These are phyloP conservation scores for Poecilia velifera DNA, from an alignment of 2,797 vertebrate species.

Conservation along the genomic window DNA sequence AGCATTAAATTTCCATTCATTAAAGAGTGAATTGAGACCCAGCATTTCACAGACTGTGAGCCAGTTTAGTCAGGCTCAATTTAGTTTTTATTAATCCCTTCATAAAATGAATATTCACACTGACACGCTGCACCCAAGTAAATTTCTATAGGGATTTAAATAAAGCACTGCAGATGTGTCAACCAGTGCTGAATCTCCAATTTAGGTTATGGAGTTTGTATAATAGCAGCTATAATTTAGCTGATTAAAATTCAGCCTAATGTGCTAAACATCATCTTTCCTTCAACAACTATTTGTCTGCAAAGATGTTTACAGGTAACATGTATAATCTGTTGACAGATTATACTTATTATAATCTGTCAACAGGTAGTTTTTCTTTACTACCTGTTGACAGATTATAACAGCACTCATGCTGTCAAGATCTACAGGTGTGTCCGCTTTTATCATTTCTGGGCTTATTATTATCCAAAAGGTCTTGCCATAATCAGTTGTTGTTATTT, in stretches of 20 bases:
- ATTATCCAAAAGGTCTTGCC: background rate
- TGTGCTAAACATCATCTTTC: background rate
- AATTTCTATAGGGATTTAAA: conserved; percentile 12
- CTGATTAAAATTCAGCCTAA: background rate
- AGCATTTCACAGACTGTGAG: conserved; percentile 53
- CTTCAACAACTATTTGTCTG: background rate
- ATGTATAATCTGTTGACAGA: no score
- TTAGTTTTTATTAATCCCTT: conserved; percentile 53
- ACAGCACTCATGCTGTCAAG: background rate
- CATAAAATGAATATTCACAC: conserved; percentile 59
- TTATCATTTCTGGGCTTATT: background rate
- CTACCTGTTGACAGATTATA: background rate
- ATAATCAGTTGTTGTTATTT: background rate
- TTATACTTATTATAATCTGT: no score
- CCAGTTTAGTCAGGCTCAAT: conserved; percentile 66
- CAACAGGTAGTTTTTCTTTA: no score
- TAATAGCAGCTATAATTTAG: background rate
- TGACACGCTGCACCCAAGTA: conserved; percentile 9
- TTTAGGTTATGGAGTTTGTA: background rate
- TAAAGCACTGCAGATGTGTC: background rate
- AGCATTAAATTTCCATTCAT: conserved; percentile 67
- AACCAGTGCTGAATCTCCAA: background rate
- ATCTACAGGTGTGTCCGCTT: background rate
- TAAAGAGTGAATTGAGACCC: conserved; percentile 45
- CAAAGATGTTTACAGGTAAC: background rate